Evolutionary conservation across 2,888 invertebrate genomes (phyloP), one percentile per base, ranked within the genome.

Genomic region (Rhagophthalmus giganteus): DNA sequence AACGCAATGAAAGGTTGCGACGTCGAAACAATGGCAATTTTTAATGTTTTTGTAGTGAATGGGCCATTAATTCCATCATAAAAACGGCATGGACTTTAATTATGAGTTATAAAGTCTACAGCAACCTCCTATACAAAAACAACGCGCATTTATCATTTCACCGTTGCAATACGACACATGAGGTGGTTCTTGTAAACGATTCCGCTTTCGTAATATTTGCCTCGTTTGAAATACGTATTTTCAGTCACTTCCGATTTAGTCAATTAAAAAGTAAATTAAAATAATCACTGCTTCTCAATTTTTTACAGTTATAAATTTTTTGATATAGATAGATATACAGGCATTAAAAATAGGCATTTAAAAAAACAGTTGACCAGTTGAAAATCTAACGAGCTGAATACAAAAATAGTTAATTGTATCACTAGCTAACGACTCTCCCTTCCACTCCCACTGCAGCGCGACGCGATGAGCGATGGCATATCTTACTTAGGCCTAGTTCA

Each of bases 1-100:
- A 62, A 61, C 51, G 51, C 16, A 59, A 59, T 58, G 58, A 57
- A 59, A 58, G 57, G 62, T 58, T 60, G 51, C 47, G 51, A 34
- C 31, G 47, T 25, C 38, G 24, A 44, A 32, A 48, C 48, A 47
- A 54, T 42, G 53, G 38, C 34, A 20, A 32, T 12, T 47, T 39
- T 54, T 48, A 44, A 46, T 40, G 45, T 11, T 46, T 46, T 45
- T 41, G 33, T 32, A 39, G 37, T 44, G 39, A 28, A 37, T 33
- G 37, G 53, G 51, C 54, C 54, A 58, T 58, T 58, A 55, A 56
- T 58, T 48, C 45, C 38, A 37, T 44, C 51, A 49, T 55, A 54
- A 56, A 58, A 58, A 55, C 51, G 9, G 37, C 47, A 35, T 55
- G 49, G 51, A 41, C 58, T 54, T 58, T 58, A 58, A 58, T 58